A percentile compares a stretch with the other conserved stretches of the same genome.
Conservation (phyloP, 2,113 vertebrate species). For the Hippocampus mohnikei region DNA sequence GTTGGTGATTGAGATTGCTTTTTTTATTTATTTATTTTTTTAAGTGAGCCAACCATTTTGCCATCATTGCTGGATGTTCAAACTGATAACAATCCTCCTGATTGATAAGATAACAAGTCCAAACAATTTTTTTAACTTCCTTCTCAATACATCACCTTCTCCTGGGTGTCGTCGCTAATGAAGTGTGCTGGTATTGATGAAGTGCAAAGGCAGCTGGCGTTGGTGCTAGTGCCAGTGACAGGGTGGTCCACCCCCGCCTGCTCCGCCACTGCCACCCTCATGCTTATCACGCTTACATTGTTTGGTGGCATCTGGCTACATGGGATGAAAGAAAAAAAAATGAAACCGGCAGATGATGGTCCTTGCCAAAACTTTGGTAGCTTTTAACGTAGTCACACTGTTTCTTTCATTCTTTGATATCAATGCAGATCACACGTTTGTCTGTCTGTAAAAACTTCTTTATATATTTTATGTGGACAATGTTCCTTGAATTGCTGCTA, state of each 20-base stretch:
- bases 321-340: constrained; percentile 16
- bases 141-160: constrained; percentile 32
- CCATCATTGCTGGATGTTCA: neutral
- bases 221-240: constrained; percentile 55
- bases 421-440: neutral
- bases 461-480: neutral
- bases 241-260: constrained; percentile 51
- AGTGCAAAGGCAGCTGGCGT: constrained; percentile 55
- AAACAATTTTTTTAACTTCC: neutral
- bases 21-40: too few relatives aligned
- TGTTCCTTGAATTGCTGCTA: neutral
- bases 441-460: neutral
- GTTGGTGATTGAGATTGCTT: too few relatives aligned
- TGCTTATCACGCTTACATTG: constrained; percentile 65
- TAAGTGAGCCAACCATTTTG: neutral
- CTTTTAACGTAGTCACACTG: neutral
- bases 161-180: constrained; percentile 52
- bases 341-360: constrained; percentile 36
- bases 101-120: neutral
- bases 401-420: neutral
- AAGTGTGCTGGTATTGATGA: constrained; percentile 62
- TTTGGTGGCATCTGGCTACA: constrained; percentile 56
- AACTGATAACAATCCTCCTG: neutral
- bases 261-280: constrained; percentile 52
- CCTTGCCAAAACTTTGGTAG: constrained; percentile 6